Conservation (phyloP, 1,140 invertebrate species). For the Brachionus asplanchnoidis region DNA sequence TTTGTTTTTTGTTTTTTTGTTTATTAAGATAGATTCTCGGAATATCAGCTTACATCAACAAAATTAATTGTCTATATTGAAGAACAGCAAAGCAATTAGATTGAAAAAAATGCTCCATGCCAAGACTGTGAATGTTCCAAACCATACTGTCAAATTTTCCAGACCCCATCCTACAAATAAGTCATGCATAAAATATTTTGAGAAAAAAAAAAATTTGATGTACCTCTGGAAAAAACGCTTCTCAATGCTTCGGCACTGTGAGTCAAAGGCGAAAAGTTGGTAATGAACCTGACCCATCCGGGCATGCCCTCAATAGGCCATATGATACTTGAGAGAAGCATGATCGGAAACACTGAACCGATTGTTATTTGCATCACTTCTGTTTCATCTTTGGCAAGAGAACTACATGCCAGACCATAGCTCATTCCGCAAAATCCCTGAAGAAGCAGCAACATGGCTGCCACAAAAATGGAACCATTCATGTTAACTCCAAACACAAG, state of each 20-base stretch:
- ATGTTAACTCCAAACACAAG: slow-evolving; percentile 63
- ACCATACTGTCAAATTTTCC: slow-evolving; percentile 1
- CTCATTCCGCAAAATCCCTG: slow-evolving; percentile 84
- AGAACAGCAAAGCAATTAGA: slow-evolving; percentile 18
- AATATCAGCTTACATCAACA: background rate
- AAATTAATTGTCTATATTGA: slow-evolving; percentile 15
- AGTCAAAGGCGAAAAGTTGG: slow-evolving; percentile 78
- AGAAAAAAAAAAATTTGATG: background rate
- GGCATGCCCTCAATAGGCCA: slow-evolving; percentile 93
- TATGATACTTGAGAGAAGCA: slow-evolving; percentile 73
- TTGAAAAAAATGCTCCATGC: slow-evolving; percentile 33
- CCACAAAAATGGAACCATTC: slow-evolving; percentile 69
- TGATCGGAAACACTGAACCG: slow-evolving; percentile 84
- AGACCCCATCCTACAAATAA: slow-evolving; percentile 5
- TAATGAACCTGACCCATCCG: slow-evolving; percentile 71
- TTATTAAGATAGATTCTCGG: background rate
- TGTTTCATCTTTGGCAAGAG: slow-evolving; percentile 64
- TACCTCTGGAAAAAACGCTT: slow-evolving; percentile 77
- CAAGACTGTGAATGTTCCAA: background rate
- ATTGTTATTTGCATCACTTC: slow-evolving; percentile 85
- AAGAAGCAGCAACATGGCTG: slow-evolving; percentile 70
- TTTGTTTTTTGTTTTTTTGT: background rate
- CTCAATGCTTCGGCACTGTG: slow-evolving; percentile 81
- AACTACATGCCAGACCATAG: slow-evolving; percentile 61
- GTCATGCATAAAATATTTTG: background rate